These are phyloP conservation scores for Paedocypris sp. DNA, from an alignment of 2,113 vertebrate species.

Conservation along the genomic window DNA sequence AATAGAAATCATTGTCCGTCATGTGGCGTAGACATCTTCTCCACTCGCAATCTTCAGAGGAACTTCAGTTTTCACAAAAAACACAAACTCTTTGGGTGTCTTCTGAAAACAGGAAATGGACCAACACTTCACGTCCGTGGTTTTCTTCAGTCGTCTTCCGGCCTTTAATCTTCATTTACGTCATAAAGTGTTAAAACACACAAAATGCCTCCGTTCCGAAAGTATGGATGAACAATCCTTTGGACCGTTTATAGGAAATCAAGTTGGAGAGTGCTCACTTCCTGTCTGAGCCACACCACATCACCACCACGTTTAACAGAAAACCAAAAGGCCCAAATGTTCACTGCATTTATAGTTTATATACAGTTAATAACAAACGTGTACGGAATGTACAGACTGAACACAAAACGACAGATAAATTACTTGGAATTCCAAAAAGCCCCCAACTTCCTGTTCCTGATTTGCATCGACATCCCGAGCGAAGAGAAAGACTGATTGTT, in stretches of 20 bases:
- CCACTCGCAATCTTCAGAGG: not conserved
- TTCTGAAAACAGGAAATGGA: slow-evolving; percentile 7
- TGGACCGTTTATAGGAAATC: no score
- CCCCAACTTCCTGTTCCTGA: not conserved
- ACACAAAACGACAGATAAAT: slow-evolving; percentile 55
- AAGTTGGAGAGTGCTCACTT: no score
- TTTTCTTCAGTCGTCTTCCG: not conserved
- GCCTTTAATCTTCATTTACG: no score
- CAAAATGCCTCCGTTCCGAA: not conserved
- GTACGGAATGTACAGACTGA: slow-evolving; percentile 57
- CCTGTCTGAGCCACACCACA: no score
- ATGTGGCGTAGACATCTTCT: no score
- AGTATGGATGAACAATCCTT: not conserved
- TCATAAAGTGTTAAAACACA: slow-evolving; percentile 22
- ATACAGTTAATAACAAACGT: slow-evolving; percentile 50
- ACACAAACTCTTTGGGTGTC: slow-evolving; percentile 3
- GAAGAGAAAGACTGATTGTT: slow-evolving; percentile 8
- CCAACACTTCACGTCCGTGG: not conserved
- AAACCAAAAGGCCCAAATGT: slow-evolving; percentile 40
- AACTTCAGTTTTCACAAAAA: not conserved
- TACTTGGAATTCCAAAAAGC: slow-evolving; percentile 4
- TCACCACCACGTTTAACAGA: no score
- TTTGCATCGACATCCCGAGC: not conserved
- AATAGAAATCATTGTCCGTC: not conserved
- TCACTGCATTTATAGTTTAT: slow-evolving; percentile 50